Percentiles rank a stretch among this genome's conserved stretches.
Evolutionary conservation across 2,113 vertebrate genomes (phyloP).

Genomic region (Macaca nemestrina): DNA sequence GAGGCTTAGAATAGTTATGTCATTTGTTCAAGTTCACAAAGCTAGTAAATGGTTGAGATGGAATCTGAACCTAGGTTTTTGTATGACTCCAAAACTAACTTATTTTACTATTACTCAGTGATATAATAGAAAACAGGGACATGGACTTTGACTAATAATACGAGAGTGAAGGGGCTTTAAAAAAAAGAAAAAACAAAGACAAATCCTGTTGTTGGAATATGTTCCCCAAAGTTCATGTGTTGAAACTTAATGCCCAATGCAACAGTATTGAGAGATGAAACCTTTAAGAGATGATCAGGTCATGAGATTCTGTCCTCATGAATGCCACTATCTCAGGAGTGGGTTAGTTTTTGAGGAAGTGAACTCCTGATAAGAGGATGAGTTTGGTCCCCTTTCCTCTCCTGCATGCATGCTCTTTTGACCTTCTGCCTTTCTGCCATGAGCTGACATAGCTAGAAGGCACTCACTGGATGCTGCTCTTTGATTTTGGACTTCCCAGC

Average conservation of each 20-base stretch:
- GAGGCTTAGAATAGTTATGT: background rate
- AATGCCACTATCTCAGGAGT: background rate
- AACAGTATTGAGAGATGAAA: background rate
- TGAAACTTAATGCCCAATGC: background rate
- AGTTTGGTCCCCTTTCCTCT: background rate
- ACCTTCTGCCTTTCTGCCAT: background rate
- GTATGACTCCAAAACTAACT: background rate
- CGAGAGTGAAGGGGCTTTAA: background rate
- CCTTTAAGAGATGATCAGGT: background rate
- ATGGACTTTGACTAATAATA: background rate
- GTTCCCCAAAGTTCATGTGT: background rate
- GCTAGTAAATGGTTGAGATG: background rate
- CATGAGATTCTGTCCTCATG: background rate
- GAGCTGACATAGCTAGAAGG: background rate
- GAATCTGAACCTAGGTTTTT: background rate
- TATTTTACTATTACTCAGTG: background rate
- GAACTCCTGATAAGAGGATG: background rate
- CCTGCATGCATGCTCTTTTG: background rate
- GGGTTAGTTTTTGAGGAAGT: background rate
- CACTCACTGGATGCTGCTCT: background rate
- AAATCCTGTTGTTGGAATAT: background rate
- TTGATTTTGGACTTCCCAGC: background rate
- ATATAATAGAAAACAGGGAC: background rate
- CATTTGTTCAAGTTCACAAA: background rate
- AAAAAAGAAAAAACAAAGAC: background rate